Base-by-base conservation (phyloP, 2,888 invertebrate genomes). In the Chironomus tentans region DNA sequence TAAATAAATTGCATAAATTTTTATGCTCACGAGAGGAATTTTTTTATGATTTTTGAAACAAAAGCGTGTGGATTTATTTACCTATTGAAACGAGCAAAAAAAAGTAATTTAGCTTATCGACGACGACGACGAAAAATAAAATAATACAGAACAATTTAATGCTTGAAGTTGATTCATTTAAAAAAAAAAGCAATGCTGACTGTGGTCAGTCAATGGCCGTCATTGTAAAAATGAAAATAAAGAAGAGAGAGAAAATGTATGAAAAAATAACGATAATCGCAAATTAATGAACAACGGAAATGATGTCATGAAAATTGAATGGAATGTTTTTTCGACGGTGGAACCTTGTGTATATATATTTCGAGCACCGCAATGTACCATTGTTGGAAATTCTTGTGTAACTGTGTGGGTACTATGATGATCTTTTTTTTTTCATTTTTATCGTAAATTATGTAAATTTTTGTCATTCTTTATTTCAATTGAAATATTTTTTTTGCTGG, bases 211-310 rank as follows among this genome's bases (percentile, higher is more conserved):
- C 15, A 50, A 50, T 56, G 15, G 56, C 15, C 56, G 56, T 56
- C 56, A 56, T 56, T 18, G 56, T 56, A 65, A 65, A 50, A 65
- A 22, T 21, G 21, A 21, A 24, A 65, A 24, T 21, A 10, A 22
- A 21, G 22, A 65, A 21, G 24, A 21, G 65, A 22, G 13, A 22
- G 65, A 65, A 21, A 65, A 65, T 65, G 28, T 61, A 47, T 61
- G 24, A 62, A 73, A n/a, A n/a, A 73, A 28, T 62, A 28, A 61
- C 28, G 72, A 73, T 61, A 73, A 73, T 73, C 72, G 72, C 72
- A 46, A 73, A 62, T 73, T 73, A 73, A 73, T 73, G 72, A 73
- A 73, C 72, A 13, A 56, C 72, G 72, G 72, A 73, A 73, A 62
- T 73, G 72, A 73, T 73, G 72, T 73, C 72, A 73, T 73, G 24